Conservation (phyloP, 2,888 invertebrate genomes). For the Oegoconia quadripuncta region DNA sequence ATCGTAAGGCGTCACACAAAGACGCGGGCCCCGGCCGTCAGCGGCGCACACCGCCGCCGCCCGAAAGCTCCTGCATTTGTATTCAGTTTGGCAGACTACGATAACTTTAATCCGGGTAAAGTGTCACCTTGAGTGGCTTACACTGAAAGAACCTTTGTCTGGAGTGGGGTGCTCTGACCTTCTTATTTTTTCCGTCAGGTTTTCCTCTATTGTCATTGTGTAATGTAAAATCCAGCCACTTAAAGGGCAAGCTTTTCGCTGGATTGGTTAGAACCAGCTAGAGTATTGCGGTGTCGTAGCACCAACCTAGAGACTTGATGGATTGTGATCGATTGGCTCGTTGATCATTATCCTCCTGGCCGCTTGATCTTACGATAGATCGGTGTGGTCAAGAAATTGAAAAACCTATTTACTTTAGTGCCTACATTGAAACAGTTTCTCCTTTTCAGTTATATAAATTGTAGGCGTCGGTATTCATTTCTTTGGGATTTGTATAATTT, state of each 20-base stretch:
- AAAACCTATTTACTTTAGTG: constrained; percentile 31
- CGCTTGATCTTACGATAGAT: constrained; percentile 58
- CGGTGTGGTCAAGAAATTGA: constrained; percentile 35
- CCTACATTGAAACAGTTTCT: neutral
- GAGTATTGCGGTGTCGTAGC: constrained; percentile 39
- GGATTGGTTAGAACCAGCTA: constrained; percentile 49
- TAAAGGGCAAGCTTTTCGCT: constrained; percentile 51
- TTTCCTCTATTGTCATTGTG: constrained; percentile 59
- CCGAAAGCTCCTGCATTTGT: constrained; percentile 58
- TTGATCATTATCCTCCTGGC: constrained; percentile 67
- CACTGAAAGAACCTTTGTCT: constrained; percentile 71
- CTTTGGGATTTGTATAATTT: neutral
- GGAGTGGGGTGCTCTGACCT: constrained; percentile 62
- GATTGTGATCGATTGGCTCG: constrained; percentile 68
- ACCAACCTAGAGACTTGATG: constrained; percentile 54
- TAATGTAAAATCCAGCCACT: constrained; percentile 62
- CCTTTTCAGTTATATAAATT: too few species aligned
- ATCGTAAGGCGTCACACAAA: constrained; percentile 2
- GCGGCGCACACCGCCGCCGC: constrained; percentile 5
- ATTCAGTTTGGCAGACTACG: constrained; percentile 75
- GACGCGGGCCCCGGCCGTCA: constrained; percentile 5
- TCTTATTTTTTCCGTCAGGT: constrained; percentile 68
- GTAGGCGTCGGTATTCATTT: too few species aligned
- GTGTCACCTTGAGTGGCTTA: constrained; percentile 76
- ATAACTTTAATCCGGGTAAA: constrained; percentile 77